These are phyloP conservation scores for Micoletzkya japonica DNA, from an alignment of 2,888 invertebrate genomes.

Conservation along the genomic window DNA sequence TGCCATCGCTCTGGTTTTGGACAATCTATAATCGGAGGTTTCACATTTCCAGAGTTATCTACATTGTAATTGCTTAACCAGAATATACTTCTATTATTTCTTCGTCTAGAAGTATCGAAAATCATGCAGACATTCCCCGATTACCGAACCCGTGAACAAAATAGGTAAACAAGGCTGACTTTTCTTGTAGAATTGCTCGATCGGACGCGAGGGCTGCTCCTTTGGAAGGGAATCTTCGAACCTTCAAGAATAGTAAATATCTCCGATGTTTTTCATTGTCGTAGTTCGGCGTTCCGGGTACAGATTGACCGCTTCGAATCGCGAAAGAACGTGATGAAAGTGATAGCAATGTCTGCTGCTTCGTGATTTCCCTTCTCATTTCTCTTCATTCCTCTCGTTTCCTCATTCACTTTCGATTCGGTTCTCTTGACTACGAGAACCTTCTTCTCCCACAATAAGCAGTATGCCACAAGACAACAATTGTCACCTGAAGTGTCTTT, in stretches of 20 bases:
- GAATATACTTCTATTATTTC: background rate
- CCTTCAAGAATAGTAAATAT: background rate
- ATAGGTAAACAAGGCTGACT: slow-evolving; percentile 26
- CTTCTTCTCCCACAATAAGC: no score
- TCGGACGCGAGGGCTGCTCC: slow-evolving; percentile 34
- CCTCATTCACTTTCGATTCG: no score
- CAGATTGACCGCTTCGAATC: no score
- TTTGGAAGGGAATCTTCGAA: slow-evolving; percentile 26
- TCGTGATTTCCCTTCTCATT: no score
- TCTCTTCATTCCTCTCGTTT: no score
- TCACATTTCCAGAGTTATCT: background rate
- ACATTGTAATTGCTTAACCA: background rate
- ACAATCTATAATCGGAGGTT: background rate
- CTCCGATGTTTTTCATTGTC: background rate
- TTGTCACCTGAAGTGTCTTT: slow-evolving; percentile 33
- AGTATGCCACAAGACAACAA: no score
- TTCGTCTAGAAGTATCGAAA: background rate
- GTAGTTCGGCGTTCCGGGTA: background rate
- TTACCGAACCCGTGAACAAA: background rate
- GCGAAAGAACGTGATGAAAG: no score
- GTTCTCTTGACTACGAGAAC: no score
- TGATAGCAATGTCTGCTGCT: no score
- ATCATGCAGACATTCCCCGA: background rate
- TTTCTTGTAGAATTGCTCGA: slow-evolving; percentile 37
- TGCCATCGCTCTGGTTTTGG: background rate